A percentile compares a stretch with the other conserved stretches of the same genome.
phyloP scores from a whole-genome alignment of 2,888 invertebrate species.

The Tanypteryx hageni region DNA sequence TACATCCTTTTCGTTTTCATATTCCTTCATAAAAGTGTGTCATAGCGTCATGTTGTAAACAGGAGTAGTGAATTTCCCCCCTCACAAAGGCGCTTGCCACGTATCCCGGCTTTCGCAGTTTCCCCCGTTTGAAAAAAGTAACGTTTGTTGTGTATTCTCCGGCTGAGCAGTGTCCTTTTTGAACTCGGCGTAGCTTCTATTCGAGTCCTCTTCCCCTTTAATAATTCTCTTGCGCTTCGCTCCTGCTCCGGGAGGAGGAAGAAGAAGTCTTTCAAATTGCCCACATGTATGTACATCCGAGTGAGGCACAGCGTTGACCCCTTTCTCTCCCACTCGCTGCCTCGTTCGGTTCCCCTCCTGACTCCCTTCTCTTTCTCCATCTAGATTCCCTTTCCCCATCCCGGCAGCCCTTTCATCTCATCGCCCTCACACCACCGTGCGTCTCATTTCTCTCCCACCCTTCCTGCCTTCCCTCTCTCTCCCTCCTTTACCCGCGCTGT shows the following conservation, averaged over 20 bases:
- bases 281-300: slow-evolving; percentile 7
- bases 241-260: neutral
- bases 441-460: neutral
- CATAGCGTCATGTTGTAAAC: too few relatives aligned
- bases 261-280: slow-evolving; percentile 8
- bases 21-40: too few relatives aligned
- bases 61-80: too few relatives aligned
- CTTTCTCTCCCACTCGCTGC: slow-evolving; percentile 19
- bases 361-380: neutral
- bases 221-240: neutral
- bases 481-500: too few relatives aligned
- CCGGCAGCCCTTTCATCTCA: neutral
- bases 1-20: too few relatives aligned
- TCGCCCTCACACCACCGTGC: neutral
- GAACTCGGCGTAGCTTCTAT: too few relatives aligned
- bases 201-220: neutral
- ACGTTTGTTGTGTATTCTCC: too few relatives aligned
- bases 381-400: neutral
- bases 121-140: too few relatives aligned
- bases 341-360: neutral
- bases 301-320: neutral
- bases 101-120: too few relatives aligned
- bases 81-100: too few relatives aligned
- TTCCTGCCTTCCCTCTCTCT: too few relatives aligned
- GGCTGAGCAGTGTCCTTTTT: too few relatives aligned